Evolutionary conservation across 2,113 vertebrate species (phyloP).

Genomic region (Mionectes macconnelli): DNA sequence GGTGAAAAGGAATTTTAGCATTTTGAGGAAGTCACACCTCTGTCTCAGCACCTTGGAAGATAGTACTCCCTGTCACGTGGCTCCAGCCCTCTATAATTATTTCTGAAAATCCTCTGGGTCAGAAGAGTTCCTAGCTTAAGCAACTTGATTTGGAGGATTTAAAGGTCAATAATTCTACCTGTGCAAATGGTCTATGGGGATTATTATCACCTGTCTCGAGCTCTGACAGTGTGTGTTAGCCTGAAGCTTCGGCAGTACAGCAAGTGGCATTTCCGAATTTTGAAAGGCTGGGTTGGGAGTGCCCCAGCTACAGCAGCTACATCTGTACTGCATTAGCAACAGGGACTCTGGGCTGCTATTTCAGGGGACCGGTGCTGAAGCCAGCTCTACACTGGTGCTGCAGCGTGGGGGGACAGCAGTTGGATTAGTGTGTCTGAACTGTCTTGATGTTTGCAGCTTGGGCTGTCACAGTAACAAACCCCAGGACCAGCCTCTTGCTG

Average conservation of each 20-base stretch:
- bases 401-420: background rate
- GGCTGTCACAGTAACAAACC: conserved; percentile 20
- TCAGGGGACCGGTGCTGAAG: background rate
- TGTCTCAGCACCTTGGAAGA: background rate
- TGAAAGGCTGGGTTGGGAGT: background rate
- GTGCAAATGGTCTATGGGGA: background rate
- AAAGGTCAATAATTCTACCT: background rate
- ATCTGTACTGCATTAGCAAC: background rate
- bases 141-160: background rate
- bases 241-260: background rate
- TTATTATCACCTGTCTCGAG: background rate
- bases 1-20: background rate
- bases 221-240: background rate
- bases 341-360: background rate
- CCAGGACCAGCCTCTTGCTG: background rate
- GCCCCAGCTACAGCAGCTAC: background rate
- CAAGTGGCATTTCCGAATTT: background rate
- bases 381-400: background rate
- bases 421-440: background rate
- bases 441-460: background rate
- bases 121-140: background rate
- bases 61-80: fast-evolving
- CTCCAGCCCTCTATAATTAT: background rate
- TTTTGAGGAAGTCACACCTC: background rate
- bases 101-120: background rate